Evolutionary conservation across 2,888 invertebrate genomes (phyloP).

Genomic region (Orthosia gothica): DNA sequence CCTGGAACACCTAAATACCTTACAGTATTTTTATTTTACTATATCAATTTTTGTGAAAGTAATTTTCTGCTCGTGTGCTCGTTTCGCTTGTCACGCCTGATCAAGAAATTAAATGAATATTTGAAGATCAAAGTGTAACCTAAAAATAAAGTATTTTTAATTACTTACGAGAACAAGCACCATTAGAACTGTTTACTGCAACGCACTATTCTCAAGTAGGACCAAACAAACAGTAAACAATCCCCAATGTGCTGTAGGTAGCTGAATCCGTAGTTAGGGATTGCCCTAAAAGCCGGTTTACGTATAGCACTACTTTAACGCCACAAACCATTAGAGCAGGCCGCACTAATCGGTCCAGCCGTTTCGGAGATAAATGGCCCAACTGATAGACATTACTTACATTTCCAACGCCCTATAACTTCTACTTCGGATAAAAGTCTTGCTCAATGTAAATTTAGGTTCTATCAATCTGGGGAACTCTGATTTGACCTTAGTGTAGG

Average conservation of each 20-base stretch:
- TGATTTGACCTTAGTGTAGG: not conserved
- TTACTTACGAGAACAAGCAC: not conserved
- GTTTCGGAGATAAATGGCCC: slow-evolving; percentile 57
- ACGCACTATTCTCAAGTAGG: not conserved
- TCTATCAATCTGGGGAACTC: slow-evolving; percentile 14
- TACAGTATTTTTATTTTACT: too few relatives aligned
- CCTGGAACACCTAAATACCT: not conserved
- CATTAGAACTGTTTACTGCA: not conserved
- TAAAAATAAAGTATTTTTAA: not conserved
- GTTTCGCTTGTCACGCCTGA: not conserved
- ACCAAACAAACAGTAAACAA: slow-evolving; percentile 2
- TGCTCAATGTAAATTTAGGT: slow-evolving; percentile 19
- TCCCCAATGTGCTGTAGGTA: not conserved
- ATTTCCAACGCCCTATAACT: slow-evolving; percentile 47
- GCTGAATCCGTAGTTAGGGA: slow-evolving; percentile 30
- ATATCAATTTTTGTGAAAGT: too few relatives aligned
- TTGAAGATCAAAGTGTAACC: too few relatives aligned
- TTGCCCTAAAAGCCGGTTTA: slow-evolving; percentile 37
- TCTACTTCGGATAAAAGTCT: slow-evolving; percentile 40
- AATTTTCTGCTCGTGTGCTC: too few relatives aligned
- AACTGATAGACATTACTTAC: slow-evolving; percentile 54
- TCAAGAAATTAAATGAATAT: not conserved
- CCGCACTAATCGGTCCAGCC: slow-evolving; percentile 61
- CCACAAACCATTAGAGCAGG: slow-evolving; percentile 57
- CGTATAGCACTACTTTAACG: slow-evolving; percentile 54